Evolutionary conservation across 2,888 invertebrate species (phyloP).

Genomic region (Malthinus seriepunctatus): DNA sequence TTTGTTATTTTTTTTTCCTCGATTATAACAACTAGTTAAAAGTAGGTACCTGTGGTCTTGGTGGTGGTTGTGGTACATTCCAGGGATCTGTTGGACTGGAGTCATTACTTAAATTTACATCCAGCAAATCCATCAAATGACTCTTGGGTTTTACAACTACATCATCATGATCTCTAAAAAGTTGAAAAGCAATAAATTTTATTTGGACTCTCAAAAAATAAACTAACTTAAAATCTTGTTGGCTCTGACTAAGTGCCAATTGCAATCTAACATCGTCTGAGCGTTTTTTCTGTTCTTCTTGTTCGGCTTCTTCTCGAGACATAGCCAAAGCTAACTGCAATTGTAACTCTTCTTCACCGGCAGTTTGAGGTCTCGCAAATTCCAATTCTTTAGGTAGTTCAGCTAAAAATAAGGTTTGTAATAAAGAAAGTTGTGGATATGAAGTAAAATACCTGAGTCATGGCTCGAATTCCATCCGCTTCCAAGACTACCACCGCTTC

Average conservation of each 20-base stretch:
- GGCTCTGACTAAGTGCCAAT: constrained; percentile 90
- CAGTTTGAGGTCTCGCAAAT: constrained; percentile 92
- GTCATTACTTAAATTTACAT: constrained; percentile 74
- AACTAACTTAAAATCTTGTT: constrained; percentile 83
- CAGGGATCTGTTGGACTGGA: constrained; percentile 71
- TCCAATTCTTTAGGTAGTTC: constrained; percentile 73
- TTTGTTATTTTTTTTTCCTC: too few relatives aligned
- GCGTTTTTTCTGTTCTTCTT: constrained; percentile 90
- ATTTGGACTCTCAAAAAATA: background rate
- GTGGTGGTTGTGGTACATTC: constrained; percentile 64
- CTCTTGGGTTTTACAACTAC: constrained; percentile 50
- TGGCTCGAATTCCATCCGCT: constrained; percentile 41
- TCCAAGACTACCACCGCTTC: constrained; percentile 33
- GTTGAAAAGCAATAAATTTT: background rate
- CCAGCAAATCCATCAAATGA: constrained; percentile 81
- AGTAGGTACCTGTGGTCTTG: constrained; percentile 47
- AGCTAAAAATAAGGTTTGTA: constrained; percentile 31
- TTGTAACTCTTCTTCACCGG: constrained; percentile 97
- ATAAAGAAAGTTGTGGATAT: too few relatives aligned
- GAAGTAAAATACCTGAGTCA: constrained; percentile 37
- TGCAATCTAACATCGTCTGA: constrained; percentile 96
- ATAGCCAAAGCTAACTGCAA: constrained; percentile 97
- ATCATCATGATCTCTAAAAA: constrained; percentile 43
- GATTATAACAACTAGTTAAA: too few relatives aligned
- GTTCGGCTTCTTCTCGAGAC: constrained; percentile 98